These are phyloP conservation scores for Aphrophora alni DNA, from an alignment of 2,888 invertebrate genomes.

Conservation along the genomic window DNA sequence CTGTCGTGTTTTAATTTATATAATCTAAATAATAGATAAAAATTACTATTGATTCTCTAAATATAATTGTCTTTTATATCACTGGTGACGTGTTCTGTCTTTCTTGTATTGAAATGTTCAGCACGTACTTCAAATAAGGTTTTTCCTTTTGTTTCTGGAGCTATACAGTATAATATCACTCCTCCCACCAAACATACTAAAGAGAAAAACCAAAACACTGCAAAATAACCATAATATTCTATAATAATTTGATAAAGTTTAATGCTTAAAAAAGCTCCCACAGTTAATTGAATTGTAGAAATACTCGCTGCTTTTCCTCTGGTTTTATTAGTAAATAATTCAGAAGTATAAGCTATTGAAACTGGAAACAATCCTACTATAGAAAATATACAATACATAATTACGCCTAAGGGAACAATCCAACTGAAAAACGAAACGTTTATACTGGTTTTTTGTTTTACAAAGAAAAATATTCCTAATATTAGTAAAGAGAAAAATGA, in stretches of 20 bases:
- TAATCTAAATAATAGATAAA: no score
- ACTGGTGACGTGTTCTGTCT: no score
- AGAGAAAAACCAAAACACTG: background rate
- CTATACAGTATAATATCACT: background rate
- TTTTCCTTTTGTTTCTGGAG: conserved; percentile 30
- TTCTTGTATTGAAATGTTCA: no score
- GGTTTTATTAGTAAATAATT: conserved; percentile 29
- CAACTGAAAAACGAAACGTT: background rate
- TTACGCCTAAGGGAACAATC: conserved; percentile 11
- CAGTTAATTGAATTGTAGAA: background rate
- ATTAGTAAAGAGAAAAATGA: background rate
- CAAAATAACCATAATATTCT: background rate
- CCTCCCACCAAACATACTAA: background rate
- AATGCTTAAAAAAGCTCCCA: background rate
- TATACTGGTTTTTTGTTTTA: background rate
- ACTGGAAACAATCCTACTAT: conserved; percentile 24
- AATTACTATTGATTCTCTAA: no score
- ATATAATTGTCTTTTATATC: no score
- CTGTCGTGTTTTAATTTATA: no score
- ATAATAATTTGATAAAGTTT: background rate
- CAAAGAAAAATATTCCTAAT: background rate
- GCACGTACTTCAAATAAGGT: background rate
- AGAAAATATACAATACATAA: conserved; percentile 7
- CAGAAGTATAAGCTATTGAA: conserved; percentile 29
- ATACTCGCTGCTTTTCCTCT: conserved; percentile 12